phyloP scores from a whole-genome alignment of 2,797 vertebrate species.

The Pseudopleuronectes americanus region DNA sequence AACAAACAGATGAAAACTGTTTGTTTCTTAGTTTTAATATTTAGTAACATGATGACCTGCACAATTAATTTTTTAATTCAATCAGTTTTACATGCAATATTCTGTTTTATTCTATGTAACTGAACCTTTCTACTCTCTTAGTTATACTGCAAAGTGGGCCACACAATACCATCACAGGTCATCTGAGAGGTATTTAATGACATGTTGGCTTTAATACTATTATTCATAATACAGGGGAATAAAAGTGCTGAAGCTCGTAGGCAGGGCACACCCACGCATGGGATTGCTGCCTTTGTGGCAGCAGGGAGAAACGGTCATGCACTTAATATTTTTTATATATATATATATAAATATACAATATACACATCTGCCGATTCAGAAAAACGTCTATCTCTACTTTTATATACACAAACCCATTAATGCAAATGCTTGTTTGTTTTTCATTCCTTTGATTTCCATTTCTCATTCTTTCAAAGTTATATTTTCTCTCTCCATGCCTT shows the following conservation, averaged over 20 bases:
- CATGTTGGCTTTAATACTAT: slow-evolving; percentile 17
- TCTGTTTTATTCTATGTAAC: too few relatives aligned
- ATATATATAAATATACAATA: not conserved
- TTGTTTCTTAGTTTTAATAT: too few relatives aligned
- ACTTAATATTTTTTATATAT: not conserved
- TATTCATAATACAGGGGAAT: slow-evolving; percentile 31
- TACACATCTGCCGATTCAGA: slow-evolving; percentile 10
- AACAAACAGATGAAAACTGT: too few relatives aligned
- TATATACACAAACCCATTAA: not conserved
- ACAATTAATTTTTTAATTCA: too few relatives aligned
- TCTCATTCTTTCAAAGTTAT: not conserved
- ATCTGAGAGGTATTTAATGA: not conserved
- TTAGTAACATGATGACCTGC: too few relatives aligned
- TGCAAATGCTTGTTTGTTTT: not conserved
- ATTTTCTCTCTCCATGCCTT: not conserved
- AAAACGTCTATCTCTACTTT: not conserved
- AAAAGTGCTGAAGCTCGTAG: slow-evolving; percentile 41
- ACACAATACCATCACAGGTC: not conserved
- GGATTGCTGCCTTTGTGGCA: slow-evolving; percentile 54
- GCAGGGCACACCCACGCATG: slow-evolving; percentile 57
- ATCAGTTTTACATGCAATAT: too few relatives aligned
- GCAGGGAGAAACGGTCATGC: slow-evolving; percentile 25
- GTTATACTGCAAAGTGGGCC: too few relatives aligned
- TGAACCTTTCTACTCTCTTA: too few relatives aligned
- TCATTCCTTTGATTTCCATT: not conserved